Conservation (phyloP, 2,113 vertebrate genomes). For the Ptilorrhoa leucosticta region DNA sequence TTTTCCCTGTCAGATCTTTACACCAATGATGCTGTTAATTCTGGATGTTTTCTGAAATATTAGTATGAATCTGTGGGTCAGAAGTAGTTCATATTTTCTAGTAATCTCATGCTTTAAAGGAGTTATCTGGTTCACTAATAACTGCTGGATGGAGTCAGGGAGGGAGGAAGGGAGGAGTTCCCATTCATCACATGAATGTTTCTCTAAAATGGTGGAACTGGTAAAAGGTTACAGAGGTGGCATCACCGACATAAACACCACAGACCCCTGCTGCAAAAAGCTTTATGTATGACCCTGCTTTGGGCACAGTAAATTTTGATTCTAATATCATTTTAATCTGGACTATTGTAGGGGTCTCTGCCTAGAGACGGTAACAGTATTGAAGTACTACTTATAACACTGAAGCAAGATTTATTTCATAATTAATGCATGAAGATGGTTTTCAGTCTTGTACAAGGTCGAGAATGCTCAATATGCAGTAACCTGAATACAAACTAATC, state of each 20-base stretch:
- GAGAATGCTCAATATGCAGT: not conserved
- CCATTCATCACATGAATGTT: not conserved
- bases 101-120: not conserved
- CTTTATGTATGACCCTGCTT: not conserved
- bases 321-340: not conserved
- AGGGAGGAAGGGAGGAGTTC: not conserved
- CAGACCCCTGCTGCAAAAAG: not conserved
- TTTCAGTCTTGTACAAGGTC: not conserved
- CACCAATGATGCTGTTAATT: not conserved
- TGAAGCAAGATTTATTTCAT: not conserved
- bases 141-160: not conserved
- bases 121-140: not conserved
- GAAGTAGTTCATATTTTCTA: not conserved
- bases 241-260: not conserved
- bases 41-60: not conserved
- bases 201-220: not conserved
- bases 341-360: not conserved
- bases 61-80: not conserved
- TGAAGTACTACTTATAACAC: not conserved
- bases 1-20: not conserved
- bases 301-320: not conserved
- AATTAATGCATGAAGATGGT: not conserved
- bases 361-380: not conserved
- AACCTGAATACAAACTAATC: not conserved
- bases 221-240: not conserved